phyloP scores from a whole-genome alignment of 2,113 vertebrate species.

The Odobenus rosmarus region DNA sequence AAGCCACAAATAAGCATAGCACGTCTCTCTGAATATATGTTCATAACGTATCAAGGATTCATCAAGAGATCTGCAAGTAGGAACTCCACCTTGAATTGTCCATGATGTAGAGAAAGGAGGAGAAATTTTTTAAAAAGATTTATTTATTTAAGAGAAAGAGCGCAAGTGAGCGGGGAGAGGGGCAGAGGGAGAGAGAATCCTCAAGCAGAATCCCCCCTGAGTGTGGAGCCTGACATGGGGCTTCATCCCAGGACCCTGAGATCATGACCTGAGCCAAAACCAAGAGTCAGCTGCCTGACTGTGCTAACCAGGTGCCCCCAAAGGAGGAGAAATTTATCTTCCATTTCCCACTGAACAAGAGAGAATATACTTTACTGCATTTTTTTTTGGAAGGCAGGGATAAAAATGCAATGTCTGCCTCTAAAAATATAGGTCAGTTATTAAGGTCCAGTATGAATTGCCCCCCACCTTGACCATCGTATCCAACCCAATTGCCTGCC shows the following conservation, averaged over 20 bases:
- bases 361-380: not conserved
- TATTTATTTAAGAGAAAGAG: not conserved
- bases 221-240: not conserved
- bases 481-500: no score
- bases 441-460: not conserved
- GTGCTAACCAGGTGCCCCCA: not conserved
- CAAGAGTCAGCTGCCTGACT: not conserved
- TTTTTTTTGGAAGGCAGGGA: not conserved
- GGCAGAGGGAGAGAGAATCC: not conserved
- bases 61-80: not conserved
- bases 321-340: not conserved
- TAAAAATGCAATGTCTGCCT: not conserved
- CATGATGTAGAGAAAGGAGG: not conserved
- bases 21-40: not conserved
- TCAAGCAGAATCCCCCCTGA: not conserved
- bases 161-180: not conserved
- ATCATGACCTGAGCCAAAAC: not conserved
- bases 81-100: not conserved
- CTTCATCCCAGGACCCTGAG: not conserved
- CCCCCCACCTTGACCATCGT: not conserved
- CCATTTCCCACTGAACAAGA: not conserved
- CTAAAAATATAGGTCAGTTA: not conserved
- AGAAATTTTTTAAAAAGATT: not conserved
- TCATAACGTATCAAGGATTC: not conserved
- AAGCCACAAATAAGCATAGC: not conserved